phyloP scores from a whole-genome alignment of 2,888 invertebrate species.

The Acheta domesticus region DNA sequence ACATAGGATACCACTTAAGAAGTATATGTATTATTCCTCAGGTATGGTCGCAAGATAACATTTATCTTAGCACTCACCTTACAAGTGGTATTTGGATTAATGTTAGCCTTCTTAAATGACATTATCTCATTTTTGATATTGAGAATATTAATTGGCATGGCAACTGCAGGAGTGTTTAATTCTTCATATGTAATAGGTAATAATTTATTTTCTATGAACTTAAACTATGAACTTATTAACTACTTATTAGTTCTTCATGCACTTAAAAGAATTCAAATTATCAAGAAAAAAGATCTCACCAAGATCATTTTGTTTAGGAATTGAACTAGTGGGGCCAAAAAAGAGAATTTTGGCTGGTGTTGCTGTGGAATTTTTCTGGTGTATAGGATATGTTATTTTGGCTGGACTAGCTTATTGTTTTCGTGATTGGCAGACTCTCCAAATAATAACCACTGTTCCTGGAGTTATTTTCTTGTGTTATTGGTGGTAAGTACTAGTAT shows the following conservation, averaged over 20 bases:
- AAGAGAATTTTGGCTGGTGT: slow-evolving; percentile 67
- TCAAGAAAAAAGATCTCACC: no score
- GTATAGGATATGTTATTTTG: slow-evolving; percentile 64
- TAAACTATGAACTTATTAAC: not conserved
- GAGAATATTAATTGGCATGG: slow-evolving; percentile 51
- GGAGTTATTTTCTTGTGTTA: slow-evolving; percentile 64
- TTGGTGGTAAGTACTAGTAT: slow-evolving; percentile 55
- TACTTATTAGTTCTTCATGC: not conserved
- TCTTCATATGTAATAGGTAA: slow-evolving; percentile 59
- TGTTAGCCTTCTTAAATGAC: not conserved
- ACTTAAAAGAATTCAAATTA: not conserved
- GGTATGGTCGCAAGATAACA: slow-evolving; percentile 66
- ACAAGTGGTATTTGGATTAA: slow-evolving; percentile 56
- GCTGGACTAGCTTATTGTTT: slow-evolving; percentile 64
- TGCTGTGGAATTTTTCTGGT: slow-evolving; percentile 70
- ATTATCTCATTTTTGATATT: not conserved
- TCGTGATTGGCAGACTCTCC: slow-evolving; percentile 64
- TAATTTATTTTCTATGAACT: not conserved
- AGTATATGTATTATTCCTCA: slow-evolving; percentile 36
- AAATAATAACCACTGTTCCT: slow-evolving; percentile 66
- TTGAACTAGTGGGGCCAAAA: slow-evolving; percentile 69
- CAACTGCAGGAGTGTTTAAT: slow-evolving; percentile 64
- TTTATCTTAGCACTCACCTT: slow-evolving; percentile 68
- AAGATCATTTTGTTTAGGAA: slow-evolving; percentile 44
- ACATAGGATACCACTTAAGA: no score